phyloP scores from a whole-genome alignment of 2,113 vertebrate species.

The Fregetta grallaria region DNA sequence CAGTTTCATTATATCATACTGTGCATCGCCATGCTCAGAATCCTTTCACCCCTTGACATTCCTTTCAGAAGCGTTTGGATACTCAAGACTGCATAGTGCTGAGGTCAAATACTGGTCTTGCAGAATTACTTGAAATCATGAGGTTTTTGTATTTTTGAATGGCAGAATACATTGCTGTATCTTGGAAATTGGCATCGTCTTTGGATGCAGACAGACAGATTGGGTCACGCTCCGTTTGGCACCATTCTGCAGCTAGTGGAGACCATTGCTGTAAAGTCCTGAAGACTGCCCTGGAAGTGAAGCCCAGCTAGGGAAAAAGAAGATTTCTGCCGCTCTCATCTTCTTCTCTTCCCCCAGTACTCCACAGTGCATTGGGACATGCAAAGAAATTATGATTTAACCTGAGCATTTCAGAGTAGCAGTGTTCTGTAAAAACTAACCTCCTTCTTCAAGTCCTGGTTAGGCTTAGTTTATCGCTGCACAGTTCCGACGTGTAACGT shows the following conservation, averaged over 20 bases:
- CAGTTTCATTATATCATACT: not conserved
- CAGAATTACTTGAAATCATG: not conserved
- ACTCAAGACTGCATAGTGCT: not conserved
- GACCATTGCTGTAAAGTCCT: not conserved
- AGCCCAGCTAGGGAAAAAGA: not conserved
- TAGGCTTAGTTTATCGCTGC: conserved; percentile 36
- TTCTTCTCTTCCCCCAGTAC: not conserved
- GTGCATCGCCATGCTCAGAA: not conserved
- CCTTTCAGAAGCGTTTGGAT: not conserved
- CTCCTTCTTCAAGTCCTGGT: conserved; percentile 12
- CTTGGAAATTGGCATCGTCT: not conserved
- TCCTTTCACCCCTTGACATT: not conserved
- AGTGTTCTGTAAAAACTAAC: not conserved
- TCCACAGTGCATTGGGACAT: not conserved
- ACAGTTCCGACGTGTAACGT: not conserved
- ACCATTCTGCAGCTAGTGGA: not conserved
- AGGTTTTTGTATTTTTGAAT: not conserved
- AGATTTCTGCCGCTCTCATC: not conserved
- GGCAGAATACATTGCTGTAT: not conserved
- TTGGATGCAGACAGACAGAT: not conserved
- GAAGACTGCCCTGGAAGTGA: not conserved
- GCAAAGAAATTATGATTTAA: not conserved
- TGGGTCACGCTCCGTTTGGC: not conserved
- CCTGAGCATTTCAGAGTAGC: not conserved
- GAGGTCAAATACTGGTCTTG: not conserved